A percentile compares a stretch with the other conserved stretches of the same genome.
Conservation (phyloP, 2,797 vertebrate genomes). For the Toxotes lorentzi region DNA sequence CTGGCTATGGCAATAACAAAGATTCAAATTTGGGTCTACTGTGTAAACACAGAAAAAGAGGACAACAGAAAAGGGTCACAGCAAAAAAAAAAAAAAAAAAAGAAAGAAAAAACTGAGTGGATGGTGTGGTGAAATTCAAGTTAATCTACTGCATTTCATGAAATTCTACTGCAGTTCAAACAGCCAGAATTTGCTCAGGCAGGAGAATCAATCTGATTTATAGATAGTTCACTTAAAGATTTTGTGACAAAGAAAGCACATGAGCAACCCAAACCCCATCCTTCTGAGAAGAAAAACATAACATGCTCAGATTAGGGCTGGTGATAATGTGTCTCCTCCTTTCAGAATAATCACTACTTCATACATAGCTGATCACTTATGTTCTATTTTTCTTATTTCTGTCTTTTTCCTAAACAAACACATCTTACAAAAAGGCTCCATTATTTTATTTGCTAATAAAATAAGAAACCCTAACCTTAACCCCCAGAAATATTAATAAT, state of each 20-base stretch:
- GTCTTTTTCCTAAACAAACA: background rate
- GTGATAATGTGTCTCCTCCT: slow-evolving; percentile 12
- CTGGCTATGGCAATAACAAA: background rate
- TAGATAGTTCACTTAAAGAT: slow-evolving; percentile 63
- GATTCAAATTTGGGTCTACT: background rate
- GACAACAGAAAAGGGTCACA: background rate
- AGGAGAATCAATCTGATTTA: slow-evolving; percentile 66
- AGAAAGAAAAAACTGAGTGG: slow-evolving; percentile 2
- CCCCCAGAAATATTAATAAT: background rate
- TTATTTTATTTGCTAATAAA: background rate
- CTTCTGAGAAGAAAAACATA: slow-evolving; percentile 28
- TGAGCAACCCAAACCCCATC: slow-evolving; percentile 29
- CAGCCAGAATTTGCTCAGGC: slow-evolving; percentile 61
- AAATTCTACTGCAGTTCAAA: slow-evolving; percentile 34
- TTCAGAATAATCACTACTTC: slow-evolving; percentile 24
- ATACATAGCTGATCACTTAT: background rate
- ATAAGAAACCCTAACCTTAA: too few species aligned
- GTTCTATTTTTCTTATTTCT: background rate
- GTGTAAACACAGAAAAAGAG: slow-evolving; percentile 9
- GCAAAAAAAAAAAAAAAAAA: slow-evolving; percentile 6
- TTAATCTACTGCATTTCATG: slow-evolving; percentile 55
- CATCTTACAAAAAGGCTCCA: background rate
- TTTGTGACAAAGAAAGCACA: slow-evolving; percentile 53
- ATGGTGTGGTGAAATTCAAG: slow-evolving; percentile 40
- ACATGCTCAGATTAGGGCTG: slow-evolving; percentile 26